Evolutionary conservation across 1,140 invertebrate species (phyloP).

Genomic region (Triops longicaudatus): DNA sequence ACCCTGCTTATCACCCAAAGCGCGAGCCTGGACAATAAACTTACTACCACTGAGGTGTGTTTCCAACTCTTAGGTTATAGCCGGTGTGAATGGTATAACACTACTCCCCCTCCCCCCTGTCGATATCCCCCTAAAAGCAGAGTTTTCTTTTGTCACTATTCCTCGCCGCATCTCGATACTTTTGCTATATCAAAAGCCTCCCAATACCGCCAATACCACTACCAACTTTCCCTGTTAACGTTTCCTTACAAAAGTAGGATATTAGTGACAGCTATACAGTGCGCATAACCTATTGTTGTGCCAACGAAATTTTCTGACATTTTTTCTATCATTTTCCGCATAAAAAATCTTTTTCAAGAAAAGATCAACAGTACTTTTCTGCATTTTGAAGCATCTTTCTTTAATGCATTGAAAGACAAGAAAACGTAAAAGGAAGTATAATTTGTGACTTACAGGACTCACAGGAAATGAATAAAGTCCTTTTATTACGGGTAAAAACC

Average conservation of each 20-base stretch:
- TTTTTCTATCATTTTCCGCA: no score
- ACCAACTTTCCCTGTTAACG: neutral
- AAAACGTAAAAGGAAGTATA: neutral
- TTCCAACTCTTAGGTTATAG: neutral
- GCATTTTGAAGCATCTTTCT: neutral
- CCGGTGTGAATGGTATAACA: neutral
- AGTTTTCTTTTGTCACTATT: neutral
- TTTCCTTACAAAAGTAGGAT: no score
- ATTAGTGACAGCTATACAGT: no score
- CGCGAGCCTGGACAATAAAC: conserved; percentile 5
- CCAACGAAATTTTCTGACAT: no score
- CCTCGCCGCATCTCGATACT: neutral
- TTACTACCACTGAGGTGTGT: neutral
- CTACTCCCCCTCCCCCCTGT: neutral
- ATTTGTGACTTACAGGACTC: neutral
- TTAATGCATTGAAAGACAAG: neutral
- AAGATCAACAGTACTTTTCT: neutral
- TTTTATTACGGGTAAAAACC: neutral
- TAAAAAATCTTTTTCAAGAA: neutral
- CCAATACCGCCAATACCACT: neutral
- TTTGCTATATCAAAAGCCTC: neutral
- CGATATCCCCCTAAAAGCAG: neutral
- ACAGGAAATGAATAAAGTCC: neutral
- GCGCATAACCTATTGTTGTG: no score
- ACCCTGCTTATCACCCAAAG: neutral